These are phyloP conservation scores for Phylloscopus trochiloides DNA, from an alignment of 2,113 vertebrate genomes.

Conservation along the genomic window DNA sequence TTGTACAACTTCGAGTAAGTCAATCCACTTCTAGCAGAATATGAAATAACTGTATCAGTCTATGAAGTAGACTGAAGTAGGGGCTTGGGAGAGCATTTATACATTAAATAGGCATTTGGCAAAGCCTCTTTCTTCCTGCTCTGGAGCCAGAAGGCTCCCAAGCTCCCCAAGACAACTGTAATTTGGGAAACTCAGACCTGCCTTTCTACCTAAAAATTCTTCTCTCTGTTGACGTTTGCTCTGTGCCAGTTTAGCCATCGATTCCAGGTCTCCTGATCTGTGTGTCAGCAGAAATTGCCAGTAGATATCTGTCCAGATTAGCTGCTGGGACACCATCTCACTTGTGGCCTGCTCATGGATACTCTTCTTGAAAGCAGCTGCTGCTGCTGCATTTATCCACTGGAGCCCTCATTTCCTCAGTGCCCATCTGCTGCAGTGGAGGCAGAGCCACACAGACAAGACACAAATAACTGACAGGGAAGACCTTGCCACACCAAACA, in stretches of 20 bases:
- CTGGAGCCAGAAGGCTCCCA: conserved; percentile 17
- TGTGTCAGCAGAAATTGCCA: conserved; percentile 7
- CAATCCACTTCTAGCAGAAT: not conserved
- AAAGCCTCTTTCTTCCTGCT: not conserved
- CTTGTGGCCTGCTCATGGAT: conserved; percentile 4
- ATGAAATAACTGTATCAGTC: not conserved
- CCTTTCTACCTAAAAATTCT: conserved; percentile 4
- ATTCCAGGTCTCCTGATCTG: not conserved
- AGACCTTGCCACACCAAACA: not conserved
- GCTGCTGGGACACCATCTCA: not conserved
- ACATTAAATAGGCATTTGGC: not conserved
- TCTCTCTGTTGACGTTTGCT: not conserved
- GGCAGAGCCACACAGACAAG: not conserved
- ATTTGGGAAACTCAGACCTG: not conserved
- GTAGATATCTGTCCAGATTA: not conserved
- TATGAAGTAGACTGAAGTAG: not conserved
- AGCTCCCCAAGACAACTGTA: not conserved
- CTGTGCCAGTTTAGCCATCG: not conserved
- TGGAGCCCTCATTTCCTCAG: conserved; percentile 17
- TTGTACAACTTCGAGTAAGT: not conserved
- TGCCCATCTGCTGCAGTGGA: conserved; percentile 15
- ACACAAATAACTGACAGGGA: not conserved
- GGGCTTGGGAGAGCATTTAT: not conserved
- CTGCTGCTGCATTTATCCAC: conserved; percentile 24
- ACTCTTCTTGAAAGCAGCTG: conserved; percentile 30